These are phyloP conservation scores for Zoroaster sp. DNA, from an alignment of 53 echinoderm and acorn worm genomes.

Conservation along the genomic window DNA sequence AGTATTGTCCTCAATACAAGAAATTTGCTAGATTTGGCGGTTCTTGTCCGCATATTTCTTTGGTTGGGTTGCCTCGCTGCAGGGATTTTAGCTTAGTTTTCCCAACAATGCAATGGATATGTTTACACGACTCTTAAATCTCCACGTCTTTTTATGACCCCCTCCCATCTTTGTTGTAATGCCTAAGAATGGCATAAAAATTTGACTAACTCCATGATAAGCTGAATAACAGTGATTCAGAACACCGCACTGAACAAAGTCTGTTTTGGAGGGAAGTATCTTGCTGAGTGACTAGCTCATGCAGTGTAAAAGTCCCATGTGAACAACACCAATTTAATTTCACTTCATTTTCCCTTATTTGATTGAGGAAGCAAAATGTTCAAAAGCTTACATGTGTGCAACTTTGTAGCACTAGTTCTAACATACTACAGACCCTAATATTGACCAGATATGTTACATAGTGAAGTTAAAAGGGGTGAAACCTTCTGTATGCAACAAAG, in stretches of 20 bases:
- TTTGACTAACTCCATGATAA: not conserved
- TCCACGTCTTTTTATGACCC: not conserved
- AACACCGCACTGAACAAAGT: not conserved
- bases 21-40: slow-evolving; percentile 35
- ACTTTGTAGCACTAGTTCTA: too few species aligned
- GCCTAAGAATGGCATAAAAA: not conserved
- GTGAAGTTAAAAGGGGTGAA: too few species aligned
- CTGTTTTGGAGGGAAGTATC: too few species aligned
- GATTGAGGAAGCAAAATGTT: too few species aligned
- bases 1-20: slow-evolving; percentile 19
- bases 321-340: too few species aligned
- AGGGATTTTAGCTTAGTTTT: slow-evolving; percentile 22
- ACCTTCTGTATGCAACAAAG: too few species aligned
- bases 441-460: too few species aligned
- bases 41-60: not conserved
- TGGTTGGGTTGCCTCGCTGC: slow-evolving; percentile 14
- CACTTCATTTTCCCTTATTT: too few species aligned
- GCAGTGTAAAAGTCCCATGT: not conserved
- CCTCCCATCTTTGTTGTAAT: slow-evolving; percentile 6
- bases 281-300: not conserved
- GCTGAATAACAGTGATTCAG: not conserved
- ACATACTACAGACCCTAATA: too few species aligned
- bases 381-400: too few species aligned
- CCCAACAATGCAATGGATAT: slow-evolving; percentile 57
- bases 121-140: slow-evolving; percentile 37